These are phyloP conservation scores for Caenorhabditis macrosperma DNA, from an alignment of 2,888 invertebrate species.

Conservation along the genomic window DNA sequence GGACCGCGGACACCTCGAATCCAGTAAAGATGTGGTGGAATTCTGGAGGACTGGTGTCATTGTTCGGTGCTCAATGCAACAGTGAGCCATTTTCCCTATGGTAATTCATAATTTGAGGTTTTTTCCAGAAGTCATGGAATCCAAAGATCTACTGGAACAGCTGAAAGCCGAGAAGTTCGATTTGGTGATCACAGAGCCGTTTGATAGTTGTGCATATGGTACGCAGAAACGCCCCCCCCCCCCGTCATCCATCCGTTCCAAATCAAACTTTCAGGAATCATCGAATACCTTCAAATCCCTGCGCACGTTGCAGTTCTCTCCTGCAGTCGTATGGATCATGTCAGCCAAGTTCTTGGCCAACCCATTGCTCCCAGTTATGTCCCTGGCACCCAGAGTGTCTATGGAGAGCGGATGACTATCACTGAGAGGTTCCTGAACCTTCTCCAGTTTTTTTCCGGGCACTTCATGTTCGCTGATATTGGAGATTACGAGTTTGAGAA, in stretches of 20 bases:
- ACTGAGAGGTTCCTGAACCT: constrained; percentile 34
- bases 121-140: constrained; percentile 44
- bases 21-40: constrained; percentile 30
- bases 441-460: constrained; percentile 21
- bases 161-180: constrained; percentile 44
- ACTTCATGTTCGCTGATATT: constrained; percentile 28
- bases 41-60: neutral
- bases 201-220: constrained; percentile 45
- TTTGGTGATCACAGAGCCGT: constrained; percentile 38
- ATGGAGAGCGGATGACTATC: constrained; percentile 30
- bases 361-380: constrained; percentile 49
- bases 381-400: constrained; percentile 43
- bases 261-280: constrained; percentile 5
- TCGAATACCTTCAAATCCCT: constrained; percentile 45
- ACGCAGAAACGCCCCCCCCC: too few relatives aligned
- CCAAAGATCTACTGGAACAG: constrained; percentile 17
- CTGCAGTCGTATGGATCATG: constrained; percentile 43
- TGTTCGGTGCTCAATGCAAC: constrained; percentile 40
- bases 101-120: neutral
- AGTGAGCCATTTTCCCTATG: too few relatives aligned
- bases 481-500: constrained; percentile 36
- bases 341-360: constrained; percentile 38
- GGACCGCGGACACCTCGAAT: constrained; percentile 38
- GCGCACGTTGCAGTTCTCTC: constrained; percentile 41
- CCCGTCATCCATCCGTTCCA: too few relatives aligned